A percentile compares a stretch with the other conserved stretches of the same genome.
phyloP scores from a whole-genome alignment of 2,113 vertebrate genomes.

The Myrmecophaga tridactyla region DNA sequence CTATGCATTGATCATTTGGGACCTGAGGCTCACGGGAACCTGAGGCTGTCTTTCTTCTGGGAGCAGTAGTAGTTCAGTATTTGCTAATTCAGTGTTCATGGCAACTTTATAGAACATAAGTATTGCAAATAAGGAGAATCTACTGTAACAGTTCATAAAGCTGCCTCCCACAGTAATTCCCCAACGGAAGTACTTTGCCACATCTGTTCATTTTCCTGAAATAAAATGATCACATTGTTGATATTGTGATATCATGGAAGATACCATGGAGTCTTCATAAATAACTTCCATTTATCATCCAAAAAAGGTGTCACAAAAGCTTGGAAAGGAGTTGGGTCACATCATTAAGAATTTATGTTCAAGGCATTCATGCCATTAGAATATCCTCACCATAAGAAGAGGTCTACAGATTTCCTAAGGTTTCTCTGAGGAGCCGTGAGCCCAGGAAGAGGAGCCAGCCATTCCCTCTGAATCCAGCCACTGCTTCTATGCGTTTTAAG shows the following conservation, averaged over 20 bases:
- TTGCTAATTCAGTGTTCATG: too few species aligned
- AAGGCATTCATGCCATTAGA: too few species aligned
- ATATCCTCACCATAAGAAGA: fast-evolving
- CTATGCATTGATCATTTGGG: too few species aligned
- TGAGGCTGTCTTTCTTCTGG: too few species aligned
- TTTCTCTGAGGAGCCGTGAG: neutral
- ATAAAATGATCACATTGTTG: too few species aligned
- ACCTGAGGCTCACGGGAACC: too few species aligned
- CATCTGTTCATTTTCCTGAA: too few species aligned
- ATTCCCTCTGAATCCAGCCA: neutral
- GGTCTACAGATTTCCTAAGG: neutral
- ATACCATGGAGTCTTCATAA: fast-evolving
- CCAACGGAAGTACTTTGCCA: neutral
- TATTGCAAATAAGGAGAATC: too few species aligned
- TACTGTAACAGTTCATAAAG: neutral
- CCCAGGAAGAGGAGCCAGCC: too few species aligned
- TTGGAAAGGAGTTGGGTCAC: neutral
- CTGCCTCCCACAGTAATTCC: neutral
- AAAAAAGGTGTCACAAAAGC: neutral
- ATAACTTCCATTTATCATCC: neutral
- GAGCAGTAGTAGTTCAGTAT: too few species aligned
- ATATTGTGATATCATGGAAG: too few species aligned
- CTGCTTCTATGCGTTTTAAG: neutral
- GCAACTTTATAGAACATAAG: too few species aligned
- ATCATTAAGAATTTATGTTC: neutral